phyloP scores from a whole-genome alignment of 2,113 vertebrate genomes.

The Gymnorhina tibicen region DNA sequence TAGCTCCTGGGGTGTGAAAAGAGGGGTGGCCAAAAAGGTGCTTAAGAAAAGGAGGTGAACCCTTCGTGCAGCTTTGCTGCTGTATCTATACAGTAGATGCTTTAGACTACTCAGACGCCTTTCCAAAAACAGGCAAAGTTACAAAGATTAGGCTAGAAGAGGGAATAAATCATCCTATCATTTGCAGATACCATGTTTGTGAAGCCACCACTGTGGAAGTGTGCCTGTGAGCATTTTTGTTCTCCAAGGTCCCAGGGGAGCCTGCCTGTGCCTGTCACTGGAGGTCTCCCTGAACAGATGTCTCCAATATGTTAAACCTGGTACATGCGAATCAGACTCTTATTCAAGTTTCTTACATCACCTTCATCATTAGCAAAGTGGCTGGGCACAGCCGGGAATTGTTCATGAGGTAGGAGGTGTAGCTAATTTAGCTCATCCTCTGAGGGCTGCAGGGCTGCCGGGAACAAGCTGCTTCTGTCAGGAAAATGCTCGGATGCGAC shows the following conservation, averaged over 20 bases:
- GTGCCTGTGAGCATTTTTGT: background rate
- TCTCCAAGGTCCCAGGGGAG: background rate
- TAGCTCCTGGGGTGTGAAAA: background rate
- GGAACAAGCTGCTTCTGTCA: background rate
- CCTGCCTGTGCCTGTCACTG: background rate
- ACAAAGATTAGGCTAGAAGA: background rate
- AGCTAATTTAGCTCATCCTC: background rate
- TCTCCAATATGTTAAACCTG: background rate
- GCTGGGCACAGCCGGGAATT: background rate
- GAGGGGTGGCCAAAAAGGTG: background rate
- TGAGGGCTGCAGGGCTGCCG: background rate
- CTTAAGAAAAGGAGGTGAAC: background rate
- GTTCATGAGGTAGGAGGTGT: background rate
- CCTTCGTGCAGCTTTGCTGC: background rate
- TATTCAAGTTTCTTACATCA: background rate
- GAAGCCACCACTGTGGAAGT: rapidly evolving
- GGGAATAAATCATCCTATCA: background rate
- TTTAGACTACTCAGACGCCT: background rate
- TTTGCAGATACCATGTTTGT: background rate
- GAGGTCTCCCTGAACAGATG: background rate
- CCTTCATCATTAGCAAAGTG: background rate
- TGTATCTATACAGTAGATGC: background rate
- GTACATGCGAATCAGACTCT: background rate
- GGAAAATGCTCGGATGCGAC: background rate
- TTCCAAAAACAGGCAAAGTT: background rate